Evolutionary conservation across 2,888 invertebrate species (phyloP).

Genomic region (Protodeltote pygarga): DNA sequence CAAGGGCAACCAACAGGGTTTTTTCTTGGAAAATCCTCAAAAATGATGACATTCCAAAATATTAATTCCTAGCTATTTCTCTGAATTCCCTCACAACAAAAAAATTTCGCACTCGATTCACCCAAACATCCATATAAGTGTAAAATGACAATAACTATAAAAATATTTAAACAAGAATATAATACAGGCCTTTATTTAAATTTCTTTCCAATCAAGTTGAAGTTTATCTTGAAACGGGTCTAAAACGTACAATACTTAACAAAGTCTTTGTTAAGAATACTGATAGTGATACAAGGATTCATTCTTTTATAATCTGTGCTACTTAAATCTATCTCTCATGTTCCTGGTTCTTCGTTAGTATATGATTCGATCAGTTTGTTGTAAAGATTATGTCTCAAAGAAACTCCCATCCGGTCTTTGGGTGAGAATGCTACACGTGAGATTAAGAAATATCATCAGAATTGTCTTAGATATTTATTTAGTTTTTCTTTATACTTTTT

Average conservation of each 20-base stretch:
- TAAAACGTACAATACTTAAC: slow-evolving; percentile 39
- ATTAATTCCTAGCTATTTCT: too few relatives aligned
- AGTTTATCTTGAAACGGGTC: background rate
- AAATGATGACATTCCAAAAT: too few relatives aligned
- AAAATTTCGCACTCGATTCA: too few relatives aligned
- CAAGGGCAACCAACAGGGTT: too few relatives aligned
- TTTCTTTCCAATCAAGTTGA: too few relatives aligned
- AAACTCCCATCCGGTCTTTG: slow-evolving; percentile 83
- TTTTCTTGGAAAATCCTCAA: too few relatives aligned
- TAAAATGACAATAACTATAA: too few relatives aligned
- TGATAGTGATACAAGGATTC: slow-evolving; percentile 57
- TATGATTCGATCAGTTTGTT: slow-evolving; percentile 83
- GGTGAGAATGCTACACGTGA: slow-evolving; percentile 61
- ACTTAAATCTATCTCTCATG: slow-evolving; percentile 77
- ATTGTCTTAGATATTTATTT: background rate
- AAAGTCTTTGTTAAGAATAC: slow-evolving; percentile 56
- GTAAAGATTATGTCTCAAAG: slow-evolving; percentile 85
- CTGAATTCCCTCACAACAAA: too few relatives aligned
- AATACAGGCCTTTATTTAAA: too few relatives aligned
- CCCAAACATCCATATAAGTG: too few relatives aligned
- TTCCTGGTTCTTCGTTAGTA: slow-evolving; percentile 79
- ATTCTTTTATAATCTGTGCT: slow-evolving; percentile 71
- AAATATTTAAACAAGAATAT: too few relatives aligned
- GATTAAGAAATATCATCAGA: slow-evolving; percentile 25
- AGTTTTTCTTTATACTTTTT: background rate